A percentile compares a stretch with the other conserved stretches of the same genome.
phyloP scores from a whole-genome alignment of 2,113 vertebrate species.

The Clarias magur region DNA sequence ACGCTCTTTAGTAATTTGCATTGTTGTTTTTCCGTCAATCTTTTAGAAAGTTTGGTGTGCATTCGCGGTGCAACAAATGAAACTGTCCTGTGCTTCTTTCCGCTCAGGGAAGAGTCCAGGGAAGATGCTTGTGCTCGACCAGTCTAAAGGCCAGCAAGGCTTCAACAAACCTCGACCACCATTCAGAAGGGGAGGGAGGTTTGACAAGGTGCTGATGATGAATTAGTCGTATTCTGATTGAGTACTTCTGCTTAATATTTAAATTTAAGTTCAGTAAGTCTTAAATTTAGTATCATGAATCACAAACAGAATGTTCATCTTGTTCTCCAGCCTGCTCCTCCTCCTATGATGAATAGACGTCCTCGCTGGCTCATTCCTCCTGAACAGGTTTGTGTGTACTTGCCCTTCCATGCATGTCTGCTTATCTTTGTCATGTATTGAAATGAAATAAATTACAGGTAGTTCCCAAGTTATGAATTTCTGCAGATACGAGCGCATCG shows the following conservation, averaged over 20 bases:
- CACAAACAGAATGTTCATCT: background rate
- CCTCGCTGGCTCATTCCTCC: slow-evolving; percentile 74
- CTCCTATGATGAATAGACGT: slow-evolving; percentile 66
- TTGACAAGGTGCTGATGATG: slow-evolving; percentile 82
- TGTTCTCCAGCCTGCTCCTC: slow-evolving; percentile 59
- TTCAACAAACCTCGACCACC: slow-evolving; percentile 76
- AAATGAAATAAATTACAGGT: too few relatives aligned
- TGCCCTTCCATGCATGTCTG: background rate
- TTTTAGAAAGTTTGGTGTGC: background rate
- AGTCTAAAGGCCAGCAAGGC: slow-evolving; percentile 79
- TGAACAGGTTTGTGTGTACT: slow-evolving; percentile 66
- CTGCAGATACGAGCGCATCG: too few relatives aligned
- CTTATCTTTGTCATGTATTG: background rate
- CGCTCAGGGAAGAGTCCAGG: slow-evolving; percentile 85
- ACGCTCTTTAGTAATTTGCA: slow-evolving; percentile 59
- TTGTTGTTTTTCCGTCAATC: background rate
- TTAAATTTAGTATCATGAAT: too few relatives aligned
- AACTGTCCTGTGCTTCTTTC: background rate
- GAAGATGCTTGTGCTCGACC: slow-evolving; percentile 79
- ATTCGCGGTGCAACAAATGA: background rate
- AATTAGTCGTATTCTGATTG: too few relatives aligned
- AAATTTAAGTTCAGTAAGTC: background rate
- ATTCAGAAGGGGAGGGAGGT: slow-evolving; percentile 82
- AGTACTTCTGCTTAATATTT: background rate
- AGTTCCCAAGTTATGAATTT: too few relatives aligned